Percentiles rank a stretch among this genome's conserved stretches.
These are phyloP conservation scores for Adoxophyes honmai DNA, from an alignment of 1,140 invertebrate genomes.

Conservation along the genomic window DNA sequence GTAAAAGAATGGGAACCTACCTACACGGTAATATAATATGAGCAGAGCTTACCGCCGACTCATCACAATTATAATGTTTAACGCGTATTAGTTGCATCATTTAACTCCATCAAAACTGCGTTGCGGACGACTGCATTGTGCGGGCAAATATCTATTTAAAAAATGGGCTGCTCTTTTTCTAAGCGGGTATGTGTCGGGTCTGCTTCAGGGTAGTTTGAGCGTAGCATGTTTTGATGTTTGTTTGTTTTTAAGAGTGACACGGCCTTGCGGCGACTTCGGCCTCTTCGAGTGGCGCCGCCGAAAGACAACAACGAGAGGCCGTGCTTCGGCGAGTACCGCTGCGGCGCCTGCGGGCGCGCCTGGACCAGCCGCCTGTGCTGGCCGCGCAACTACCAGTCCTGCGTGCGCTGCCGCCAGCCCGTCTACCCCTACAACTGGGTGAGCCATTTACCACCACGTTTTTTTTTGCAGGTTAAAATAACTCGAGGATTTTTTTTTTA, in stretches of 20 bases:
- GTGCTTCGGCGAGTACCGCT: constrained; percentile 7
- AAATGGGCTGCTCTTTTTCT: constrained; percentile 14
- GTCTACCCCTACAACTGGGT: constrained; percentile 11
- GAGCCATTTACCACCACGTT: neutral
- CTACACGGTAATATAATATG: constrained; percentile 11
- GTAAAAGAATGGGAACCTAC: neutral
- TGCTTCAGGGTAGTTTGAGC: too few species aligned
- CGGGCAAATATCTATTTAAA: constrained; percentile 35
- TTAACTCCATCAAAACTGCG: too few species aligned
- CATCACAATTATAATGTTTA: too few species aligned
- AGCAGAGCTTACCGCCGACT: neutral
- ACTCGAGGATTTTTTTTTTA: neutral
- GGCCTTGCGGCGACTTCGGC: neutral
- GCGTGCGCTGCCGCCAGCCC: neutral
- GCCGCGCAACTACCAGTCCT: constrained; percentile 5
- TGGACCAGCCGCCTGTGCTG: constrained; percentile 14
- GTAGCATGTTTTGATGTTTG: constrained; percentile 28
- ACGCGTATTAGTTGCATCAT: too few species aligned
- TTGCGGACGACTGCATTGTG: constrained; percentile 23
- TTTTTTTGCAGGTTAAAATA: neutral
- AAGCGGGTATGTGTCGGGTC: constrained; percentile 31
- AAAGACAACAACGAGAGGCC: neutral
- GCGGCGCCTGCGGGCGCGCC: neutral
- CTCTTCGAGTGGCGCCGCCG: too few species aligned
- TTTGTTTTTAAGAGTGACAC: too few species aligned